Evolutionary conservation across 1,140 invertebrate genomes (phyloP), one percentile per base, ranked within the genome.

Genomic region (Scaptomyza montana): DNA sequence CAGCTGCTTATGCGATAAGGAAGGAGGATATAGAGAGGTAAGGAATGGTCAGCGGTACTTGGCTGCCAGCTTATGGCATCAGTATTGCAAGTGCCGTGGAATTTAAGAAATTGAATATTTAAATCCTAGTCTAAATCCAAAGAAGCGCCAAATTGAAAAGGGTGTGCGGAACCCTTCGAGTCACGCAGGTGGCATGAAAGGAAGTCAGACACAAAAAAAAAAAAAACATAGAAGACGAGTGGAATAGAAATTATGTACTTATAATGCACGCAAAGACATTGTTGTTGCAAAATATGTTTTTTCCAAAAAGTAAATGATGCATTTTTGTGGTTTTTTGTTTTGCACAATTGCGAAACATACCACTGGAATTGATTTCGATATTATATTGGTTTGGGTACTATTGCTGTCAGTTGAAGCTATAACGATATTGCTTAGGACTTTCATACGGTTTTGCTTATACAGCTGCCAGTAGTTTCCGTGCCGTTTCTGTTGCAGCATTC

Each of bases 91-190:
- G 59, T 56, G 59, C 2, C 55, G 53, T 13, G 59, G 49, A 74
- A 63, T 74, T 62, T 73, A 73, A 60, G 65, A 74, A 86, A 86
- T 86, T 87, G 82, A 87, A 86, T 82, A 86, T 86, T 86, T 89
- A 86, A 86, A 82, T 89, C 84, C 78, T 33, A 51, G 49, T 60
- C 67, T 61, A 62, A 73, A 76, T 65, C 80, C 74, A 54, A 65
- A 68, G 70, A 53, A 72, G 63, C 59, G 45, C 53, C 57, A 81
- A 71, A 80, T 75, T 78, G 78, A 86, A 89, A 78, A 89, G 79
- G 78, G 76, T 81, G 78, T 16, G 10, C 5, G 30, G n/a, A 51
- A 47, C 56, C 56, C 50, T 54, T 28, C 21, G 25, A 46, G 43
- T 30, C 28, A 61, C 50, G 45, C 47, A 10, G 10, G 49, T 28